Percentiles rank a stretch among this genome's conserved stretches.
phyloP scores from a whole-genome alignment of 2,797 vertebrate species.

The Paratrypauchen microcephalus region DNA sequence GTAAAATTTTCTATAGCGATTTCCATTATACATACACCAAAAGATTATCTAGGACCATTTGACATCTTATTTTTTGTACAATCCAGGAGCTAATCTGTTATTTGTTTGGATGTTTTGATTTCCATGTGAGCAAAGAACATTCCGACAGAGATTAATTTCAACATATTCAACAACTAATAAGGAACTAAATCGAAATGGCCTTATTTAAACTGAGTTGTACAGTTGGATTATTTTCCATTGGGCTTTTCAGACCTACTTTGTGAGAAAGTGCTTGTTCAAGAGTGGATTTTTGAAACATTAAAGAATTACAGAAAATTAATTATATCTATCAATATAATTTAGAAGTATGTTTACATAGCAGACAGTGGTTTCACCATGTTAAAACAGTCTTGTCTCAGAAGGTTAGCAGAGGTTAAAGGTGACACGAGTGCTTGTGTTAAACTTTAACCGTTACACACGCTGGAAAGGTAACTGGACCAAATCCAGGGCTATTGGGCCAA shows the following conservation, averaged over 20 bases:
- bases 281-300: background rate
- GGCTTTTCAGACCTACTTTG: background rate
- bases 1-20: too few relatives aligned
- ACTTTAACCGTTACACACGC: conserved; percentile 42
- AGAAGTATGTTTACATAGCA: too few relatives aligned
- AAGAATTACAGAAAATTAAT: background rate
- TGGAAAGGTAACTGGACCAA: conserved; percentile 17
- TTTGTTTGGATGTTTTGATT: background rate
- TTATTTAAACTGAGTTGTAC: too few relatives aligned
- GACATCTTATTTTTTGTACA: background rate
- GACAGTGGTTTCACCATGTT: background rate
- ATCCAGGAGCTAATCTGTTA: background rate
- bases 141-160: background rate
- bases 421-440: conserved; percentile 34
- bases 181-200: too few relatives aligned
- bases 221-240: background rate
- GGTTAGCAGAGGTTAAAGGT: conserved; percentile 19
- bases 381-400: background rate
- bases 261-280: background rate
- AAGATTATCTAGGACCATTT: background rate
- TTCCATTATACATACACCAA: background rate
- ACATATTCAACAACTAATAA: background rate
- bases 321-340: too few relatives aligned
- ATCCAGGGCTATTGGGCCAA: conserved; percentile 26
- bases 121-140: background rate